A percentile compares a stretch with the other conserved stretches of the same genome.
Conservation (phyloP, 2,113 vertebrate genomes). For the Mormoops blainvillei region DNA sequence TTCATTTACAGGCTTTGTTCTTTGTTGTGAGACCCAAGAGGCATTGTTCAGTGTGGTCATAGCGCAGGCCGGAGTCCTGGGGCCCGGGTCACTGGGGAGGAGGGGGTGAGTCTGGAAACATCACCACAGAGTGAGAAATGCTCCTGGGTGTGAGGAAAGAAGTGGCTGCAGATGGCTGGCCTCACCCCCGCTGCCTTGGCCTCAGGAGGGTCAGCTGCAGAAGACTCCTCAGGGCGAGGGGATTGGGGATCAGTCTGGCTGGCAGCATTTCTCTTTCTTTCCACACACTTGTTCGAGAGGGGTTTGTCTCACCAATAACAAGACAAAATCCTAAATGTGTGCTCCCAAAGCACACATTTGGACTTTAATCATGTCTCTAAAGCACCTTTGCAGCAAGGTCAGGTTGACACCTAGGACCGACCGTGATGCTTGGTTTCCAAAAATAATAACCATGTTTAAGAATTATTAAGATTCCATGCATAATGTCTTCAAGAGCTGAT, state of each 20-base stretch:
- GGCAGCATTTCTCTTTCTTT: not conserved
- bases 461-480: not conserved
- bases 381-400: not conserved
- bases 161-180: not conserved
- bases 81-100: not conserved
- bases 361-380: too few relatives aligned
- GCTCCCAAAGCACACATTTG: not conserved
- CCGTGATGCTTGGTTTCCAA: not conserved
- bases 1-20: not conserved
- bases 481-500: not conserved
- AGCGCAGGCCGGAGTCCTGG: too few relatives aligned
- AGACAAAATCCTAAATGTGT: not conserved
- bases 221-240: not conserved
- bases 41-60: accelerated
- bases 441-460: not conserved
- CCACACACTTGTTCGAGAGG: not conserved
- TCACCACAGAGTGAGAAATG: not conserved
- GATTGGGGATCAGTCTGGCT: not conserved
- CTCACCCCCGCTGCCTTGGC: not conserved
- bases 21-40: not conserved
- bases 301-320: not conserved
- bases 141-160: too few relatives aligned
- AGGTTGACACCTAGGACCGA: not conserved
- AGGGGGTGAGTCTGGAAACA: accelerated
- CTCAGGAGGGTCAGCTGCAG: not conserved